Evolutionary conservation across 1,140 invertebrate genomes (phyloP), one percentile per base, ranked within the genome.

Genomic region (Apocrypta bakeri): DNA sequence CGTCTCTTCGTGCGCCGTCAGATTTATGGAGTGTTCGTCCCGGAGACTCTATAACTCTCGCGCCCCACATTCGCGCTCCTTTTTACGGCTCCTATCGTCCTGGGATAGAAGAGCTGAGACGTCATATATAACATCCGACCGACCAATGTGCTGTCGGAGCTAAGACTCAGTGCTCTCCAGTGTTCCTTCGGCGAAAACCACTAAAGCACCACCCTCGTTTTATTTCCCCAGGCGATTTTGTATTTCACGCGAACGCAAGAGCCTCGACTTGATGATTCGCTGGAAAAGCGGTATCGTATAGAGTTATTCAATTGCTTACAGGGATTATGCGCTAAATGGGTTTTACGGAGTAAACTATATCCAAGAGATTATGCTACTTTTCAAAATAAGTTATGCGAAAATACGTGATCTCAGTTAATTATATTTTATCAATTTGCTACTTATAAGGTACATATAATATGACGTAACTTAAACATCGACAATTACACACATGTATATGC

Each of bases 21-120:
- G 88, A 90, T 90, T 91, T 91, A 91, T 88, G 87, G 87, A 87
- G 89, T 90, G 89, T 90, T 89, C 85, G 24, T 85, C 85, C 71
- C 79, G 80, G 72, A 85, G 79, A 86, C 87, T 83, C 84, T 82
- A 86, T 87, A 89, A 88, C 87, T 91, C 87, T 84, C 79, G 64
- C 71, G 61, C 27, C 17, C 61, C 63, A 17, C 64, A 42, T 71
- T 40, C 21, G 11, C 56, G 21, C 56, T 78, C 78, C 27, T 82
- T 85, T 85, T 85, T 84, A 85, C 77, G 61, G 73, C 72, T 63
- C 78, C 71, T 72, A 81, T 80, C 78, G 76, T 56, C 64, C 37
- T 2, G n/a, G 29, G 48, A 17, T 56, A 56, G 48, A 17, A 56
- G 17, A 56, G 4, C 24, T 33, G 73, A 81, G 42, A 81, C 17